These are phyloP conservation scores for Babylonia areolata DNA, from an alignment of 1,140 invertebrate genomes.

Conservation along the genomic window DNA sequence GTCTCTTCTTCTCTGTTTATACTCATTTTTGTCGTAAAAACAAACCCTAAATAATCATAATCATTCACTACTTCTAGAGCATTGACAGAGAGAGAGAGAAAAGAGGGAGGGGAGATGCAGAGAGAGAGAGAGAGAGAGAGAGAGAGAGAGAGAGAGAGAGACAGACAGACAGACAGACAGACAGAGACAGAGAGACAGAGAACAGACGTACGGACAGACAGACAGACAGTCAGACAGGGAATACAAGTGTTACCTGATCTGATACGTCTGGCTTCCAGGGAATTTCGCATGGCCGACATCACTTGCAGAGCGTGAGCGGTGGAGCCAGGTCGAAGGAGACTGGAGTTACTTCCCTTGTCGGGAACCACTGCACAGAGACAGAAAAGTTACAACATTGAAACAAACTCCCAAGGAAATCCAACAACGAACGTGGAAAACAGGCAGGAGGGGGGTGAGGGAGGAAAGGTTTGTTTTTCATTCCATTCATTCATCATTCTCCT, in stretches of 20 bases:
- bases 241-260: slow-evolving; percentile 1
- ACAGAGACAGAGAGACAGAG: background rate
- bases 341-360: slow-evolving; percentile 20
- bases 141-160: background rate
- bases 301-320: slow-evolving; percentile 34
- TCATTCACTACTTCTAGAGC: no score
- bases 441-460: no score
- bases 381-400: background rate
- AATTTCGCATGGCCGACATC: slow-evolving; percentile 27
- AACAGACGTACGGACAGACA: background rate
- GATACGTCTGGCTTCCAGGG: background rate
- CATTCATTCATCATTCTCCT: no score
- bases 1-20: no score
- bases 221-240: background rate
- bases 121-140: background rate
- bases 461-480: no score
- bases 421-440: no score
- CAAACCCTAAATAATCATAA: no score
- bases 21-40: no score
- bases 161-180: background rate
- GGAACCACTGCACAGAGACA: background rate
- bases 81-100: background rate
- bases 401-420: background rate
- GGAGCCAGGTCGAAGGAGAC: background rate
- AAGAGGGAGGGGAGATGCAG: background rate